Base-by-base conservation (phyloP, 2,797 vertebrate genomes). In the Trachurus trachurus region DNA sequence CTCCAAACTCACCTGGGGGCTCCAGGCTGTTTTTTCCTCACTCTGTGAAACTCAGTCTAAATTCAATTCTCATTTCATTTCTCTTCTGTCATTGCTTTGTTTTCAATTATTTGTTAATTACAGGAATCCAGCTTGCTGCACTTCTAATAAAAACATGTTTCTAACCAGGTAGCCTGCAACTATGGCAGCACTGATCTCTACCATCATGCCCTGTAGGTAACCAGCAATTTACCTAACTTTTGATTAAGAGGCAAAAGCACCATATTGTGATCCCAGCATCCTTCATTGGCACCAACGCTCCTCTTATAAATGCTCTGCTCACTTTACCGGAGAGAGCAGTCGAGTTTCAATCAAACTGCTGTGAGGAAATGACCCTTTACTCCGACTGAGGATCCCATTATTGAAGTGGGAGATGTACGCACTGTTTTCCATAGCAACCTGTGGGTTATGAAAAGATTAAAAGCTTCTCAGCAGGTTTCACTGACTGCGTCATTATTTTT, bases 291-390 rank as follows among this genome's bases (percentile, higher is more conserved):
- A 37, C 8, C 7, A n/a, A 64, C 66, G 15, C 45, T 34, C 57
- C 29, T 34, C 10, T 65, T 67, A 80, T 45, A 63, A 74, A 80
- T 8, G 71, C 54, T 68, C 29, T n/a, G 47, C 64, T 70, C 57
- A 53, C 62, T 66, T 74, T 61, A 52, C 47, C n/a, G 64, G 39
- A 57, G 26, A 57, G 26, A 61, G 66, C 11, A 63, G 47, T 37
- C 49, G 34, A 39, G 60, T 16, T 52, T 68, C 34, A 73, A 64
- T 69, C 56, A 61, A 26, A 42, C 37, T 39, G 54, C 62, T 8
- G 0, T 1, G 15, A 52, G 40, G 54, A 37, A 63, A 74, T 11
- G 42, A 53, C 6, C 54, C 72, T 77, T 81, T 63, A 68, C n/a
- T 50, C 26, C 16, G 62, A 3, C 17, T 6, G 37, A 52, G 42